Evolutionary conservation across 2,888 invertebrate genomes (phyloP), one percentile per base, ranked within the genome.

Genomic region (Agriopis leucophaearia): DNA sequence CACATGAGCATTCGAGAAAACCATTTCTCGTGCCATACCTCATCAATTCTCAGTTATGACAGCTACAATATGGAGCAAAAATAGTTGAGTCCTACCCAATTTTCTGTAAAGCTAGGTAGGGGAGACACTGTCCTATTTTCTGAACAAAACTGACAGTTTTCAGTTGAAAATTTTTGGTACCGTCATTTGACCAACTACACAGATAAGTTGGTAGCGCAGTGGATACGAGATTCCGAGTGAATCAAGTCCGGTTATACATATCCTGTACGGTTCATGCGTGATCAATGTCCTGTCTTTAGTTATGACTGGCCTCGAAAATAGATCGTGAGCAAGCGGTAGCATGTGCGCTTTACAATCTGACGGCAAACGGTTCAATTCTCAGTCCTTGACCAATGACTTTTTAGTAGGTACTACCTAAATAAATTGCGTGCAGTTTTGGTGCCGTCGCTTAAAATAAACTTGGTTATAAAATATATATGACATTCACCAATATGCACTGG

Each of bases 1-100:
- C 36, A 66, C 50, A 50, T 50, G 56, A 51, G 27, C 16, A 50
- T 61, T 56, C 44, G 55, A 59, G 44, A 57, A 51, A 55, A 50
- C 61, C 56, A 66, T 66, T 66, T 51, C 57, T 62, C 66, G 35
- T 48, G 47, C 18, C 42, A 61, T 40, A 61, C 38, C 61, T 57
- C 66, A 62, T 66, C 61, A 66, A 62, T 66, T 62, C 40, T 27
- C 51, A 52, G 52, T 51, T 62, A 66, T 66, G 66, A 66, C 66
- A 66, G 61, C 57, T 57, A 42, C 47, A 42, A n/a, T 36, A 59
- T 50, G 57, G 45, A 50, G 52, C 61, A n/a, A 57, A 66, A 66
- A 66, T 62, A 66, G 65, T 51, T 27, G 27, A 9, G 6, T 40
- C 38, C 40, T 15, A n/a, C 42, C 12, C n/a, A 55, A 0, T n/a